Percentiles rank a stretch among this genome's conserved stretches.
Conservation (phyloP, 2,888 invertebrate species). For the Melanophora roralis region DNA sequence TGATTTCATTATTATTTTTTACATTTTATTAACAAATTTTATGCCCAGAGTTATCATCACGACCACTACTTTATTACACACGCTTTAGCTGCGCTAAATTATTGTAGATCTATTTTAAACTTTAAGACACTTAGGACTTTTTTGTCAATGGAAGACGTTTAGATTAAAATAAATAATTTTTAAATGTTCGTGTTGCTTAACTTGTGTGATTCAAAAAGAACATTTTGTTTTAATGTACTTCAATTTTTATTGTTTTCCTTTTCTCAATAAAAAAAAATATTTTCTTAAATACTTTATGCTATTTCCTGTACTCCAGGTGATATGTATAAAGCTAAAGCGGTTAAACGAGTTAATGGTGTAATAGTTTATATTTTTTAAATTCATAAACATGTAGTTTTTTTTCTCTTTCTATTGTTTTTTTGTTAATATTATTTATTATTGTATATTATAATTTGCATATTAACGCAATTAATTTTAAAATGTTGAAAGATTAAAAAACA, state of each 20-base stretch:
- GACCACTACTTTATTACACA: constrained; percentile 26
- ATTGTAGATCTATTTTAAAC: neutral
- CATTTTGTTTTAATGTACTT: no score
- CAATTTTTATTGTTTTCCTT: no score
- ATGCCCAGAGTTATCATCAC: constrained; percentile 46
- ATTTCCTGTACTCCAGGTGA: no score
- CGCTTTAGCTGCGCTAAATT: neutral
- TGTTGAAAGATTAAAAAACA: constrained; percentile 60
- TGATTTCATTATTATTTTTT: constrained; percentile 9
- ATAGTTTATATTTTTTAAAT: neutral
- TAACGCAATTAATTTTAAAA: constrained; percentile 59
- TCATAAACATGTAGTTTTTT: constrained; percentile 11
- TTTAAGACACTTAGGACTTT: neutral
- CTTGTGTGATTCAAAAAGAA: no score
- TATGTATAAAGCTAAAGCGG: neutral
- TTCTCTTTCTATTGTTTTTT: neutral
- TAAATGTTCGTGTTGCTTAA: no score
- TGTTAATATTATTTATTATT: constrained; percentile 38
- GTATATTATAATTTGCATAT: constrained; percentile 54
- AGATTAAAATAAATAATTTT: no score
- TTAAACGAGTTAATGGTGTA: neutral
- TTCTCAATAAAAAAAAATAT: no score
- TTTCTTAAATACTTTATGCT: no score
- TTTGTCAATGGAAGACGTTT: neutral
- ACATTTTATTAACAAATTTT: constrained; percentile 31